phyloP scores from a whole-genome alignment of 2,888 invertebrate genomes.

The Ariolimax columbianus region DNA sequence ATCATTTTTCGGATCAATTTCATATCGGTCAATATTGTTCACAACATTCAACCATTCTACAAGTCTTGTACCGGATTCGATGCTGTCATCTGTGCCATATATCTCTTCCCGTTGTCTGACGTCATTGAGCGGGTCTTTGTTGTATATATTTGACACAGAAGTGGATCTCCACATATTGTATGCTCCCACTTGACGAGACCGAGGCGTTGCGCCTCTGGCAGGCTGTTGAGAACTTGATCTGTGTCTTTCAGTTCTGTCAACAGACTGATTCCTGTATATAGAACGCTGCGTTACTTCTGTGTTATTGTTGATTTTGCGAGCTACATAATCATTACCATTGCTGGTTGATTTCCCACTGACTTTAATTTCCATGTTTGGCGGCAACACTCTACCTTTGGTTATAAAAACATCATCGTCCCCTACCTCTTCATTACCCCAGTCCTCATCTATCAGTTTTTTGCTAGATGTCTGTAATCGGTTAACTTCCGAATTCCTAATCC shows the following conservation, averaged over 20 bases:
- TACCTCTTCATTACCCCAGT: neutral
- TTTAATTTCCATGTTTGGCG: conserved; percentile 54
- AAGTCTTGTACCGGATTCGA: conserved; percentile 52
- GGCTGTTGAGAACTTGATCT: conserved; percentile 1
- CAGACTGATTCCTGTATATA: conserved; percentile 43
- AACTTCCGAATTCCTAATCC: neutral
- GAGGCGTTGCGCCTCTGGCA: neutral
- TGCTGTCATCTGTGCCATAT: conserved; percentile 34
- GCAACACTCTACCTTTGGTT: conserved; percentile 24
- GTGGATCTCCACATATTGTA: conserved; percentile 33
- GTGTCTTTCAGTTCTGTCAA: conserved; percentile 35
- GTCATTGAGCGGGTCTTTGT: neutral
- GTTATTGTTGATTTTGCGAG: neutral
- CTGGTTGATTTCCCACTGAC: conserved; percentile 34
- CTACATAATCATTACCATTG: neutral
- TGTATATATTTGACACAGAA: conserved; percentile 47
- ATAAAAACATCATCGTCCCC: conserved; percentile 1
- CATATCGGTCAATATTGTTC: conserved; percentile 54
- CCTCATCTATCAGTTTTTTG: conserved; percentile 5
- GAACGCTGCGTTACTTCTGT: neutral
- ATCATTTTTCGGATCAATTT: conserved; percentile 56
- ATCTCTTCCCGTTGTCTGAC: conserved; percentile 1
- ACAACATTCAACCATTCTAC: conserved; percentile 57
- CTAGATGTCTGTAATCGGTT: neutral
- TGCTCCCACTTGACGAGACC: neutral